Conservation (phyloP, 2,797 vertebrate genomes). For the Atherinosoma microstoma region DNA sequence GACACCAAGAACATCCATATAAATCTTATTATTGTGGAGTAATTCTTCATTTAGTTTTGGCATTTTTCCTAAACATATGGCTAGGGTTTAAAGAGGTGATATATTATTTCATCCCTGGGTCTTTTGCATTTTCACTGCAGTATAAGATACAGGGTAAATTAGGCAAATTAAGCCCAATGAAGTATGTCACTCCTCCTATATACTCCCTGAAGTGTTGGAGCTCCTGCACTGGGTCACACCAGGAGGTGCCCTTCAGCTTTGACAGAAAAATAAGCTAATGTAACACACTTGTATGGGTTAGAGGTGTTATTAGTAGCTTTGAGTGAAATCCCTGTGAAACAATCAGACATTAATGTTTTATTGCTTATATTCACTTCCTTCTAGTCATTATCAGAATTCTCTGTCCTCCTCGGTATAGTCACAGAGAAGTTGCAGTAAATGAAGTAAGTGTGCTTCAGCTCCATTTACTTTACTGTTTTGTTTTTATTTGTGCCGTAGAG, state of each 20-base stretch:
- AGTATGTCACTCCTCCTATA: conserved; percentile 1
- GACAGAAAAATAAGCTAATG: background rate
- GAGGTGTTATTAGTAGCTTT: background rate
- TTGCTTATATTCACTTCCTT: background rate
- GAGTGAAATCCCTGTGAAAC: background rate
- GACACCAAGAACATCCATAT: background rate
- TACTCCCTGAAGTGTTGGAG: background rate
- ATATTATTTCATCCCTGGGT: background rate
- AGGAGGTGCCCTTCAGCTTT: background rate
- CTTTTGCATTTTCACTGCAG: background rate
- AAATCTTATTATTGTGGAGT: background rate
- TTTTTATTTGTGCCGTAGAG: background rate
- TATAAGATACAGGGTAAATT: background rate
- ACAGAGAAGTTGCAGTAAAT: background rate
- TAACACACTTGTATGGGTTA: background rate
- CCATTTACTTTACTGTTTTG: background rate
- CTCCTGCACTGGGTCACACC: background rate
- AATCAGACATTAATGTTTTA: background rate
- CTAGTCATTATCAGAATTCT: background rate
- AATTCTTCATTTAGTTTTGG: background rate
- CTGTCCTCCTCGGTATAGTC: too few species aligned
- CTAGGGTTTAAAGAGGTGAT: background rate
- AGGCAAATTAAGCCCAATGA: background rate
- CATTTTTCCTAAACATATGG: background rate
- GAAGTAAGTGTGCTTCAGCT: background rate